phyloP scores from a whole-genome alignment of 2,113 vertebrate genomes.

The Macheiramphus alcinus region DNA sequence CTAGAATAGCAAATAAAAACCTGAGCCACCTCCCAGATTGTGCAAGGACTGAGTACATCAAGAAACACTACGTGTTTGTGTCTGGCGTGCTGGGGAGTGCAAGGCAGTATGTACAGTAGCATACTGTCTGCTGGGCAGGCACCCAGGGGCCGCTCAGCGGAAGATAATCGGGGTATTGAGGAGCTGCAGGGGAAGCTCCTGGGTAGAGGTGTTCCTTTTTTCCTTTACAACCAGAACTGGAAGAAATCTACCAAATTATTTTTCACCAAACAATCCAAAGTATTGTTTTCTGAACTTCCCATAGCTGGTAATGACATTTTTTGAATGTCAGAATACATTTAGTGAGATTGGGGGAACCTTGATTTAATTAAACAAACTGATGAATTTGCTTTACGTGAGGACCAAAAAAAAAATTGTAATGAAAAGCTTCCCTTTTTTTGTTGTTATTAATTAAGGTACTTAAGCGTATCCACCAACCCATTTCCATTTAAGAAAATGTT shows the following conservation, averaged over 20 bases:
- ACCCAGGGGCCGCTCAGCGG: neutral
- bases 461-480: neutral
- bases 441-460: neutral
- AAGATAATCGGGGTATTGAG: neutral
- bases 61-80: neutral
- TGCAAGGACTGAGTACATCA: neutral
- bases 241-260: neutral
- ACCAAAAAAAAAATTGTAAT: neutral
- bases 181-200: neutral
- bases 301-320: neutral
- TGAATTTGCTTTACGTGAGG: neutral
- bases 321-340: neutral
- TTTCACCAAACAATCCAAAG: neutral
- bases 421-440: neutral
- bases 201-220: neutral
- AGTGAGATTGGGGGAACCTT: neutral
- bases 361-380: neutral
- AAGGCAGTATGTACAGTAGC: neutral
- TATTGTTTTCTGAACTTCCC: neutral
- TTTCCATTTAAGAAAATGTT: neutral
- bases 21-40: neutral
- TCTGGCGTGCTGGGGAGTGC: neutral
- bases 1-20: conserved; percentile 37
- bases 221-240: neutral
- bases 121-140: neutral